Evolutionary conservation across 2,113 vertebrate genomes (phyloP).

Genomic region (Forbesichthys agassizii): DNA sequence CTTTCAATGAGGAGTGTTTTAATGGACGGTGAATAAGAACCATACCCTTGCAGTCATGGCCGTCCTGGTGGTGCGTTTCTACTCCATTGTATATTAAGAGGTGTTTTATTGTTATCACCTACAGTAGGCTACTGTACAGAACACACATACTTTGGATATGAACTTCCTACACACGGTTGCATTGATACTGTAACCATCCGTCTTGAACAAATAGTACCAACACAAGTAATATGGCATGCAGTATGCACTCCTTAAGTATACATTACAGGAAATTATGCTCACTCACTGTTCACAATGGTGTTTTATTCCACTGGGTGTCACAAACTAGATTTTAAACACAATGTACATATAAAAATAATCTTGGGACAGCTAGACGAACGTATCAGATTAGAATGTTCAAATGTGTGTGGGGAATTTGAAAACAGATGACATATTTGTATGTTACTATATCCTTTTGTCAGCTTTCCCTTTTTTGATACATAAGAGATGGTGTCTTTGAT

Average conservation of each 20-base stretch:
- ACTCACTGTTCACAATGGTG: neutral
- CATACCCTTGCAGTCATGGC: too few species aligned
- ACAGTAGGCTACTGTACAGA: too few species aligned
- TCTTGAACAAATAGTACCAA: too few species aligned
- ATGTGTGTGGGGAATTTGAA: conserved; percentile 10
- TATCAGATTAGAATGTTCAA: conserved; percentile 25
- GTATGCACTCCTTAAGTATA: neutral
- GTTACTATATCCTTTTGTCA: conserved; percentile 42
- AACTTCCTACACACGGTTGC: too few species aligned
- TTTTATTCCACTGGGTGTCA: neutral
- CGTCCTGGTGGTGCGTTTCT: too few species aligned
- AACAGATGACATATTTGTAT: conserved; percentile 38
- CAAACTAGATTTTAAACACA: conserved; percentile 15
- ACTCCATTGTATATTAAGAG: too few species aligned
- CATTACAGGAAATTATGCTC: neutral
- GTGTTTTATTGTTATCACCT: too few species aligned
- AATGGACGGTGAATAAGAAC: neutral
- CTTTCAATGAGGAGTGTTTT: neutral
- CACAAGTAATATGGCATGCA: neutral
- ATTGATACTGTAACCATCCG: too few species aligned
- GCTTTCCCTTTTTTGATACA: conserved; percentile 66
- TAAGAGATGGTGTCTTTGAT: conserved; percentile 81
- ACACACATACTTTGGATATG: too few species aligned
- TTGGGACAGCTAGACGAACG: conserved; percentile 22
- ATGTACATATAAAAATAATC: conserved; percentile 14